Evolutionary conservation across 1,140 invertebrate genomes (phyloP).

Genomic region (Lucilia sericata): DNA sequence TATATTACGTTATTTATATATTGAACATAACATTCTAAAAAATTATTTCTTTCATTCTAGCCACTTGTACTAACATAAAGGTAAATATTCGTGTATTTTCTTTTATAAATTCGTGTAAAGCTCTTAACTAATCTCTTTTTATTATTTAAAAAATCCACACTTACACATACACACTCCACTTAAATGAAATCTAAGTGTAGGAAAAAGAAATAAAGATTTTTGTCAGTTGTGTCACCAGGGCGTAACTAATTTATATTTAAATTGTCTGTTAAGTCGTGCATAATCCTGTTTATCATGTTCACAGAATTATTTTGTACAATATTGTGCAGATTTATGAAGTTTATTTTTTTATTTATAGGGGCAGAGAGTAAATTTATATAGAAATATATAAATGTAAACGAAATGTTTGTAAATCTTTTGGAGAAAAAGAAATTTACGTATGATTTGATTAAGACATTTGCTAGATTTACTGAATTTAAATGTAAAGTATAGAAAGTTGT

Average conservation of each 20-base stretch:
- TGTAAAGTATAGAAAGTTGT: too few species aligned
- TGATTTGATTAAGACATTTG: too few species aligned
- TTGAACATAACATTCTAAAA: too few species aligned
- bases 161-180: not conserved
- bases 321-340: not conserved
- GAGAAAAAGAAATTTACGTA: too few species aligned
- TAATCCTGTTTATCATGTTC: slow-evolving; percentile 22
- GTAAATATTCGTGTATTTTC: not conserved
- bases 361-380: too few species aligned
- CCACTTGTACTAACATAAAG: too few species aligned
- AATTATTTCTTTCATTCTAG: too few species aligned
- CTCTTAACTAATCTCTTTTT: not conserved
- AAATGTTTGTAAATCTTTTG: too few species aligned
- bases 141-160: not conserved
- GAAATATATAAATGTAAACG: too few species aligned
- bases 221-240: slow-evolving; percentile 20
- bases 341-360: not conserved
- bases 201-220: not conserved
- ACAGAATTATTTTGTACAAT: slow-evolving; percentile 15
- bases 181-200: not conserved
- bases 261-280: slow-evolving; percentile 38
- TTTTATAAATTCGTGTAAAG: not conserved
- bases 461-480: too few species aligned
- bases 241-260: slow-evolving; percentile 41
- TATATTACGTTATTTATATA: too few species aligned